A percentile compares a stretch with the other conserved stretches of the same genome.
These are phyloP conservation scores for Hydractinia echinata DNA, from an alignment of 30 jellyfish, hydroid and myxozoan genomes.

Conservation along the genomic window DNA sequence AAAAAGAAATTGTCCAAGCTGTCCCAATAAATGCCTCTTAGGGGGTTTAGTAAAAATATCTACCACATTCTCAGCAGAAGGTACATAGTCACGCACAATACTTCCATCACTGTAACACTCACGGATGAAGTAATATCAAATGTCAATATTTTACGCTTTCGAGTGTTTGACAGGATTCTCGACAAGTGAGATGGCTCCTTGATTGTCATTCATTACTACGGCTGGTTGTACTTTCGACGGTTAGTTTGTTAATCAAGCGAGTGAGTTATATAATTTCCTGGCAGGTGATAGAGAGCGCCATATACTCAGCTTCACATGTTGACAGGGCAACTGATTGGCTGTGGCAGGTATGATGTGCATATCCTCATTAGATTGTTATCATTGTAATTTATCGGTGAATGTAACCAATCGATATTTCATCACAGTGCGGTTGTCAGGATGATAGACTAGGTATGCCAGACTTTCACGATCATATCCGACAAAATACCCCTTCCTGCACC, in stretches of 20 bases:
- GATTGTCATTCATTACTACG: background rate
- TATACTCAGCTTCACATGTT: slow-evolving; percentile 13
- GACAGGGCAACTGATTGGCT: slow-evolving; percentile 1
- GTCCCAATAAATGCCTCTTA: slow-evolving; percentile 35
- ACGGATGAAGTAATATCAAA: slow-evolving; percentile 7
- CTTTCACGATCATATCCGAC: too few species aligned
- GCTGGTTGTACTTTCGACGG: background rate
- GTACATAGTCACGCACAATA: slow-evolving; percentile 33
- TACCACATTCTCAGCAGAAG: slow-evolving; percentile 37
- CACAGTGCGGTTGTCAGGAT: slow-evolving; percentile 17
- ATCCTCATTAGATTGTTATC: too few species aligned
- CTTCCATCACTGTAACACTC: slow-evolving; percentile 31
- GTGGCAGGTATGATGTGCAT: too few species aligned
- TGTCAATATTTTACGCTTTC: background rate
- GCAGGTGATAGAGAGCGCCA: background rate
- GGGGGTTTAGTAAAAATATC: slow-evolving; percentile 58
- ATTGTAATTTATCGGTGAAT: slow-evolving; percentile 35
- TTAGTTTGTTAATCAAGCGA: background rate
- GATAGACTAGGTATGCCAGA: slow-evolving; percentile 22
- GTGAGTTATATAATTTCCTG: background rate
- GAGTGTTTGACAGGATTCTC: background rate
- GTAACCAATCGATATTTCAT: slow-evolving; percentile 29
- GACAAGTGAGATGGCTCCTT: background rate
- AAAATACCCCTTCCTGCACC: slow-evolving; percentile 27
- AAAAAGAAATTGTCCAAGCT: slow-evolving; percentile 36